phyloP scores from a whole-genome alignment of 2,888 invertebrate genomes.

The Falcaria lacertinaria region DNA sequence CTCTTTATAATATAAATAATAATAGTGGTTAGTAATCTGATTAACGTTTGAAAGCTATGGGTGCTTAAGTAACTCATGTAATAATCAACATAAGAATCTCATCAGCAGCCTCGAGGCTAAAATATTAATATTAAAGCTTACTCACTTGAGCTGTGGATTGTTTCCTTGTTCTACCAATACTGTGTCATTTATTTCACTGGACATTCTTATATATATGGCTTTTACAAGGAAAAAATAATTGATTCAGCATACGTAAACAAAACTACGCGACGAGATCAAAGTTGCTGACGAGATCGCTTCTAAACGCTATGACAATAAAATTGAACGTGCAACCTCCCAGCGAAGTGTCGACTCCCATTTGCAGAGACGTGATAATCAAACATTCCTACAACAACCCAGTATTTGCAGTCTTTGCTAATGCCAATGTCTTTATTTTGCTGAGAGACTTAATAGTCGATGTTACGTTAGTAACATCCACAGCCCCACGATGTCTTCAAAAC shows the following conservation, averaged over 20 bases:
- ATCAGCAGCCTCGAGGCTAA: too few relatives aligned
- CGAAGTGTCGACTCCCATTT: conserved; percentile 8
- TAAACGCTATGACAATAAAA: conserved; percentile 21
- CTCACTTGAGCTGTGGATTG: conserved; percentile 33
- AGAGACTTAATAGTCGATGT: too few relatives aligned
- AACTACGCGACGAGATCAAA: conserved; percentile 17
- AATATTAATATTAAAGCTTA: conserved; percentile 1
- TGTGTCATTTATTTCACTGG: conserved; percentile 29
- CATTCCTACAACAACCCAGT: not conserved
- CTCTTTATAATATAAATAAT: too few relatives aligned
- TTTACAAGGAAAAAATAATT: conserved; percentile 40
- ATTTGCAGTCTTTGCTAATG: too few relatives aligned
- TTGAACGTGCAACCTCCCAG: conserved; percentile 38
- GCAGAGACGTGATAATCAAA: not conserved
- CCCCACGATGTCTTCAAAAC: too few relatives aligned
- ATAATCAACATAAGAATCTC: too few relatives aligned
- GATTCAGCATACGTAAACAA: conserved; percentile 24
- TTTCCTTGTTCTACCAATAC: conserved; percentile 30
- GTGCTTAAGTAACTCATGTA: too few relatives aligned
- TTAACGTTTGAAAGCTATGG: too few relatives aligned
- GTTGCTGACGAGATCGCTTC: conserved; percentile 34
- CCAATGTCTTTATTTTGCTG: too few relatives aligned
- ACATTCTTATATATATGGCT: conserved; percentile 48
- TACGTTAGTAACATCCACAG: too few relatives aligned
- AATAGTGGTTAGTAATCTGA: too few relatives aligned